Conservation (phyloP, 2,888 invertebrate genomes). For the Nudaria mundana region DNA sequence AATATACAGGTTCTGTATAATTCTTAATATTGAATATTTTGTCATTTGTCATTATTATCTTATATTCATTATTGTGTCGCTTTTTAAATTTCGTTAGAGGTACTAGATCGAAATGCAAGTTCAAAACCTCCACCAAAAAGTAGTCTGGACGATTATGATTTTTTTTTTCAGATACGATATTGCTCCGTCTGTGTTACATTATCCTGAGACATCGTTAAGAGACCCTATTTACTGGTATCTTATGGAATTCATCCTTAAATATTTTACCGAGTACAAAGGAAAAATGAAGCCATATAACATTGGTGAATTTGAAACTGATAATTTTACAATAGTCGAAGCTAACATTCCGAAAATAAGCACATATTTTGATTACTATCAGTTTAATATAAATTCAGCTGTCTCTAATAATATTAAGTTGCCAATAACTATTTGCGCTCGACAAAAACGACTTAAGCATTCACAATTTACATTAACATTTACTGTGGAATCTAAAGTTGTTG, state of each 20-base stretch:
- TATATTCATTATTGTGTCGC: too few relatives aligned
- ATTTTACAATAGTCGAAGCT: conserved; percentile 45
- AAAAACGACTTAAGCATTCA: conserved; percentile 56
- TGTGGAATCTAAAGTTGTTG: conserved; percentile 43
- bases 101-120: too few relatives aligned
- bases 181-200: conserved; percentile 64
- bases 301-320: conserved; percentile 46
- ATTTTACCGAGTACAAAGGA: conserved; percentile 54
- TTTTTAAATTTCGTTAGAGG: too few relatives aligned
- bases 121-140: too few relatives aligned
- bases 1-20: too few relatives aligned
- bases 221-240: conserved; percentile 65
- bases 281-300: conserved; percentile 51
- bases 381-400: conserved; percentile 50
- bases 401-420: conserved; percentile 31
- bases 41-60: too few relatives aligned
- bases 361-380: conserved; percentile 55
- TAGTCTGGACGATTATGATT: not conserved
- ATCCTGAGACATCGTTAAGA: conserved; percentile 64
- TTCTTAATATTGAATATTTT: too few relatives aligned
- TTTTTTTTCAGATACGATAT: conserved; percentile 55
- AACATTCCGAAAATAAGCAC: conserved; percentile 53
- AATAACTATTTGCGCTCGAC: conserved; percentile 47
- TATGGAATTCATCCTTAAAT: conserved; percentile 51
- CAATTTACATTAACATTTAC: conserved; percentile 54